Conservation (phyloP, 2,113 vertebrate species). For the Campylomormyrus numenius region DNA sequence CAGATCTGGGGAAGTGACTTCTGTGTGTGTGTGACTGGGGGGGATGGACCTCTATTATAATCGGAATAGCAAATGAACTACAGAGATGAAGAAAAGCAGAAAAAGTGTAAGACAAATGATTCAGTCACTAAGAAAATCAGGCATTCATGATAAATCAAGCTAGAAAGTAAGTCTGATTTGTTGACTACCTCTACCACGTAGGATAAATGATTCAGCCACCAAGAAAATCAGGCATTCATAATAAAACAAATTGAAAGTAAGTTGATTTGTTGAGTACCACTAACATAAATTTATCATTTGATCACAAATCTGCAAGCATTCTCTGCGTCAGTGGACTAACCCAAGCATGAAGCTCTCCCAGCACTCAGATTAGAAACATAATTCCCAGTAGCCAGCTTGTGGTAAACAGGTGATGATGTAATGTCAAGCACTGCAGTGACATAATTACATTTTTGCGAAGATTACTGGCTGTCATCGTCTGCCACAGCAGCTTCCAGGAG, state of each 20-base stretch:
- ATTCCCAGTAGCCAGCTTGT: constrained; percentile 17
- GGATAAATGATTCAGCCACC: background rate
- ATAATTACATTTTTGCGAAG: constrained; percentile 7
- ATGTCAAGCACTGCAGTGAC: constrained; percentile 4
- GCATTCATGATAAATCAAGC: background rate
- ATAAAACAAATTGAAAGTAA: constrained; percentile 6
- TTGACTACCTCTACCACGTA: background rate
- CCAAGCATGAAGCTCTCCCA: background rate
- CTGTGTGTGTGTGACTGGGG: background rate
- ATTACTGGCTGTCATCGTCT: background rate
- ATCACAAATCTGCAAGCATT: background rate
- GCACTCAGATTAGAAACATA: background rate
- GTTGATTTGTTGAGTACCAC: background rate
- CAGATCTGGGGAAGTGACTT: background rate
- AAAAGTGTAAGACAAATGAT: background rate
- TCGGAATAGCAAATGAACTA: background rate
- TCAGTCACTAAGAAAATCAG: background rate
- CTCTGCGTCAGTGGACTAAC: background rate
- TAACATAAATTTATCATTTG: constrained; percentile 6
- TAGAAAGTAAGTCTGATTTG: background rate
- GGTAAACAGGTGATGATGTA: constrained; percentile 7
- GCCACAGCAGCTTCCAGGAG: background rate
- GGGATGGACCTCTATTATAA: background rate
- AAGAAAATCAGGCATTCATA: background rate
- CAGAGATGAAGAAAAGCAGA: background rate